phyloP scores from a whole-genome alignment of 2,888 invertebrate species.

The Pegoplata infirma region DNA sequence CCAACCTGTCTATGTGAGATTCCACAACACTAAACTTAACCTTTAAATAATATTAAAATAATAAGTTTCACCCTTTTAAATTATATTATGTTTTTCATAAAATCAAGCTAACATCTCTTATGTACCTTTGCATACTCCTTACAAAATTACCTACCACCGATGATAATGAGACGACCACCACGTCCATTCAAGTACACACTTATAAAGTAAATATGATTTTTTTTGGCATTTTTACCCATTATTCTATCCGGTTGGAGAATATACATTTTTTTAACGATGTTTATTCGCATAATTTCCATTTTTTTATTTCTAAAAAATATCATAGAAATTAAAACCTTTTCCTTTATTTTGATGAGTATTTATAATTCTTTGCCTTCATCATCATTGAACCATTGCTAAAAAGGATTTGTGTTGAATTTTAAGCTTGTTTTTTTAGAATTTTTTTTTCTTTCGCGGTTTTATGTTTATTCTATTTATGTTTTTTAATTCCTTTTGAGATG shows the following conservation, averaged over 20 bases:
- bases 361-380: conserved; percentile 6
- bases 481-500: conserved; percentile 45
- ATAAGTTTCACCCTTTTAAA: background rate
- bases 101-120: background rate
- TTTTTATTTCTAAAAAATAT: background rate
- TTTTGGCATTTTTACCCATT: conserved; percentile 1
- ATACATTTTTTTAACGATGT: background rate
- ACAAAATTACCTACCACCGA: conserved; percentile 20
- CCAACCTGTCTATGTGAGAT: too few species aligned
- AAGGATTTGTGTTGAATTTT: conserved; percentile 50
- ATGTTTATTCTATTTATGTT: background rate
- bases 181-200: conserved; percentile 44
- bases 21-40: too few species aligned
- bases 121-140: background rate
- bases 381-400: conserved; percentile 57
- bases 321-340: background rate
- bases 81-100: background rate
- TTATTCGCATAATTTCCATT: conserved; percentile 1
- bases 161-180: conserved; percentile 44
- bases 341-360: conserved; percentile 14
- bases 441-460: conserved; percentile 19
- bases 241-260: conserved; percentile 42
- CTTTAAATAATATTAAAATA: too few species aligned
- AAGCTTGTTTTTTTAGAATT: conserved; percentile 4
- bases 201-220: conserved; percentile 41